Conservation (phyloP, 1,140 invertebrate species). For the Adelges cooleyi region DNA sequence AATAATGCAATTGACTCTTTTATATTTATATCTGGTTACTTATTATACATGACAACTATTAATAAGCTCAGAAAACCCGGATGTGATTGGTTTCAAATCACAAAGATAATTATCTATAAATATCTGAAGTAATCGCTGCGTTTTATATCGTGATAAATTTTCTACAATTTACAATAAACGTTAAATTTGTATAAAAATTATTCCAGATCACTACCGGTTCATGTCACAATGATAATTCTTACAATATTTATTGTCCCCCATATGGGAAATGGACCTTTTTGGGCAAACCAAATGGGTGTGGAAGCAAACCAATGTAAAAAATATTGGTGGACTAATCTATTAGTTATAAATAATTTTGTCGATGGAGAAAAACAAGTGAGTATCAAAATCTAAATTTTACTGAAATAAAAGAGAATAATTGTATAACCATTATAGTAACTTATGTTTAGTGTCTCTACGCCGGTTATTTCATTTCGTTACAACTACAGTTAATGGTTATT, state of each 20-base stretch:
- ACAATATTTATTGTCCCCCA: conserved; percentile 55
- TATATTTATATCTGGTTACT: not conserved
- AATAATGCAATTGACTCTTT: conserved; percentile 11
- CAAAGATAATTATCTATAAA: too few species aligned
- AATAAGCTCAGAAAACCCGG: not conserved
- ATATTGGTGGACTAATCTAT: conserved; percentile 73
- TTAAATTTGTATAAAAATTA: too few species aligned
- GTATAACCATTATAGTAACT: too few species aligned
- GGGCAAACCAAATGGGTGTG: conserved; percentile 45
- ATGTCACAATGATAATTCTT: conserved; percentile 52
- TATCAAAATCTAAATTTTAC: too few species aligned
- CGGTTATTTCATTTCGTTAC: conserved; percentile 80
- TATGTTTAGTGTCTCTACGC: conserved; percentile 71
- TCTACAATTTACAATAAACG: too few species aligned
- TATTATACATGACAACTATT: not conserved
- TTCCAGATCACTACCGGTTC: conserved; percentile 54
- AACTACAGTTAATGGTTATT: conserved; percentile 81
- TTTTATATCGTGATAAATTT: too few species aligned
- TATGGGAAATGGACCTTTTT: conserved; percentile 54
- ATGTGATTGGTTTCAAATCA: not conserved
- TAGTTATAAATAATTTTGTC: conserved; percentile 74
- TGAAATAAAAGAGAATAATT: too few species aligned
- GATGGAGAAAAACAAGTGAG: conserved; percentile 50
- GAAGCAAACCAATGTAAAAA: conserved; percentile 53
- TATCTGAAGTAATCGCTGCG: too few species aligned